A percentile compares a stretch with the other conserved stretches of the same genome.
phyloP scores from a whole-genome alignment of 92 coral and sea anemone species.

The Epizoanthus illoricatus region DNA sequence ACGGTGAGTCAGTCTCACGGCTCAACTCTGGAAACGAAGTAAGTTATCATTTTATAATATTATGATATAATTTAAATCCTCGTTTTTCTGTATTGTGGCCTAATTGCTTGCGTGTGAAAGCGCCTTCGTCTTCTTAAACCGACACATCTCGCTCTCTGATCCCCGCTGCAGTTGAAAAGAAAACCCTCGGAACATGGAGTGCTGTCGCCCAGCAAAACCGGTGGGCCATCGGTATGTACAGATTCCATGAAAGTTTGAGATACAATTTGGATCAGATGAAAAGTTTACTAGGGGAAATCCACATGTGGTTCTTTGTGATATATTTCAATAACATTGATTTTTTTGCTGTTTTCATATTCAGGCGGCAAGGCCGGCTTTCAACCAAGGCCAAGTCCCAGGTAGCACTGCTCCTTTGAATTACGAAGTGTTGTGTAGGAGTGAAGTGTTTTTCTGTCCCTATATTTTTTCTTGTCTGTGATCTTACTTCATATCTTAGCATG shows the following conservation, averaged over 20 bases:
- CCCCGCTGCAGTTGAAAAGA: constrained; percentile 64
- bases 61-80: constrained; percentile 1
- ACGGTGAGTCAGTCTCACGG: constrained; percentile 73
- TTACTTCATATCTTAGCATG: neutral
- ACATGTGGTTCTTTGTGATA: neutral
- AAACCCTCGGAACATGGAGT: constrained; percentile 57
- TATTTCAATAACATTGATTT: neutral
- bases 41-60: constrained; percentile 31
- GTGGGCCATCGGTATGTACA: constrained; percentile 60
- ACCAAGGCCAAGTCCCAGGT: constrained; percentile 38
- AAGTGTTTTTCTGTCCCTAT: neutral
- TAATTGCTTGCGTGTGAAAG: constrained; percentile 25
- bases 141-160: constrained; percentile 15
- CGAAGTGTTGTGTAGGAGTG: neutral
- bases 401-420: constrained; percentile 38
- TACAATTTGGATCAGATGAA: neutral
- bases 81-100: constrained; percentile 29
- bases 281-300: neutral
- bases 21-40: constrained; percentile 56
- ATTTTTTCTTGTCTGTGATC: neutral
- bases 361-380: constrained; percentile 29
- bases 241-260: constrained; percentile 3
- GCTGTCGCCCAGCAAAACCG: constrained; percentile 43
- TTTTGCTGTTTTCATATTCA: constrained; percentile 24
- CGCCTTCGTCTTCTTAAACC: constrained; percentile 21